A percentile compares a stretch with the other conserved stretches of the same genome.
These are phyloP conservation scores for Oscheius myriophilus DNA, from an alignment of 2,888 invertebrate species.

Conservation along the genomic window DNA sequence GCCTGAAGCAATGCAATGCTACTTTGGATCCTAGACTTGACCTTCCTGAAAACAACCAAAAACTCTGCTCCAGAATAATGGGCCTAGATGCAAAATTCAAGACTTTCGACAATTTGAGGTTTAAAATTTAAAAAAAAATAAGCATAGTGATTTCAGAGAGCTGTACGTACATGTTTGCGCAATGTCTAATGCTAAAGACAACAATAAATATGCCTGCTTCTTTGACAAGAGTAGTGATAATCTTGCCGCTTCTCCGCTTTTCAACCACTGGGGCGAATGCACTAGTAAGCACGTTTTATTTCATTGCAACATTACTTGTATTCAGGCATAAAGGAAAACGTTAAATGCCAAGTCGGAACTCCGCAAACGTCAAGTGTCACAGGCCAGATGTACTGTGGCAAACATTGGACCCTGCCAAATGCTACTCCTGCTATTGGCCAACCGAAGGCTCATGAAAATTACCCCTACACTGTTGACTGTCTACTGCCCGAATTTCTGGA, in stretches of 20 bases:
- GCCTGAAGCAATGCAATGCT: background rate
- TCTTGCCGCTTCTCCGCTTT: constrained; percentile 19
- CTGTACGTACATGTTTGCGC: constrained; percentile 5
- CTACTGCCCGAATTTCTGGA: constrained; percentile 9
- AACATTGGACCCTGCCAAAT: too few species aligned
- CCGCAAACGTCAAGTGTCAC: too few species aligned
- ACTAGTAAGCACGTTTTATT: constrained; percentile 5
- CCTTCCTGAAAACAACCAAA: constrained; percentile 17
- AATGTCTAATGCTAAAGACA: background rate
- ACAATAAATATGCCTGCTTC: constrained; percentile 21
- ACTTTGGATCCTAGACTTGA: constrained; percentile 4
- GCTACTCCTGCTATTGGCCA: constrained; percentile 7
- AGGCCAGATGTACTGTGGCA: too few species aligned
- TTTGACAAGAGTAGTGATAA: constrained; percentile 16
- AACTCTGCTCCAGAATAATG: constrained; percentile 27
- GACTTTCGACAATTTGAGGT: constrained; percentile 21
- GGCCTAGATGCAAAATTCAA: background rate
- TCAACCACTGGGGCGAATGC: constrained; percentile 30
- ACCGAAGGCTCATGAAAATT: background rate
- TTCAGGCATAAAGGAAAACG: too few species aligned
- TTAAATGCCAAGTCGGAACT: too few species aligned
- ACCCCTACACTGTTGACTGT: background rate
- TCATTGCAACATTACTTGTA: too few species aligned
- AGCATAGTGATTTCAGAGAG: constrained; percentile 2
- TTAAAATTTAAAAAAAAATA: background rate